Evolutionary conservation across 2,797 vertebrate genomes (phyloP).

Genomic region (Karalla daura): DNA sequence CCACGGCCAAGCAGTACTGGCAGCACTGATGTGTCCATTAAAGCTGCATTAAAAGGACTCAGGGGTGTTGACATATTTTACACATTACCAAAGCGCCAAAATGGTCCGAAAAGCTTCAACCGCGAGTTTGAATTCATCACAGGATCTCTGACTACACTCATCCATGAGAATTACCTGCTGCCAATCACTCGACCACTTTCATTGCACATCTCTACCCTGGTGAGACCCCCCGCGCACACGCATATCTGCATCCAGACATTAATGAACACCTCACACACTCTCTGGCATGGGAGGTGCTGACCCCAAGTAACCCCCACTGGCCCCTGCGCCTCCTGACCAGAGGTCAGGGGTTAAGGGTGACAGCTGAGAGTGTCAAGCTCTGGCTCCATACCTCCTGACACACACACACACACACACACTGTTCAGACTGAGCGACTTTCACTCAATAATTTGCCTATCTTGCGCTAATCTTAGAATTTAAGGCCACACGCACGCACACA

Average conservation of each 20-base stretch:
- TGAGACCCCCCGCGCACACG: not conserved
- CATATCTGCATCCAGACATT: constrained; percentile 21
- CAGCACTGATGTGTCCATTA: constrained; percentile 13
- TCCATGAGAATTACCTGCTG: not conserved
- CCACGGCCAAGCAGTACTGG: constrained; percentile 35
- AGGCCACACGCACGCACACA: too few relatives aligned
- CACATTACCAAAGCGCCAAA: constrained; percentile 10
- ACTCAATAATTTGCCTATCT: constrained; percentile 17
- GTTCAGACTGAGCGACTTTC: constrained; percentile 30
- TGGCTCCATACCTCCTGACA: constrained; percentile 54
- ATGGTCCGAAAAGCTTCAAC: not conserved
- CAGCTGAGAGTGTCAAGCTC: constrained; percentile 58
- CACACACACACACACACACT: not conserved
- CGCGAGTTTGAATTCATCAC: not conserved
- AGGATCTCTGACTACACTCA: not conserved
- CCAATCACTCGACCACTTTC: constrained; percentile 27
- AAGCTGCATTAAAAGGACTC: constrained; percentile 30
- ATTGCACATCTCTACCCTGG: constrained; percentile 6
- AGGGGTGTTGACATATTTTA: not conserved
- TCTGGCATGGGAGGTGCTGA: constrained; percentile 47
- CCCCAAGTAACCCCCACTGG: constrained; percentile 38
- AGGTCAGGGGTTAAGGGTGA: constrained; percentile 66
- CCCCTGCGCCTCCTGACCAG: constrained; percentile 47
- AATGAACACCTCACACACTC: constrained; percentile 54
- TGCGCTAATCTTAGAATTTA: too few relatives aligned